phyloP scores from a whole-genome alignment of 2,113 vertebrate genomes.

The Chascanopsetta lugubris region DNA sequence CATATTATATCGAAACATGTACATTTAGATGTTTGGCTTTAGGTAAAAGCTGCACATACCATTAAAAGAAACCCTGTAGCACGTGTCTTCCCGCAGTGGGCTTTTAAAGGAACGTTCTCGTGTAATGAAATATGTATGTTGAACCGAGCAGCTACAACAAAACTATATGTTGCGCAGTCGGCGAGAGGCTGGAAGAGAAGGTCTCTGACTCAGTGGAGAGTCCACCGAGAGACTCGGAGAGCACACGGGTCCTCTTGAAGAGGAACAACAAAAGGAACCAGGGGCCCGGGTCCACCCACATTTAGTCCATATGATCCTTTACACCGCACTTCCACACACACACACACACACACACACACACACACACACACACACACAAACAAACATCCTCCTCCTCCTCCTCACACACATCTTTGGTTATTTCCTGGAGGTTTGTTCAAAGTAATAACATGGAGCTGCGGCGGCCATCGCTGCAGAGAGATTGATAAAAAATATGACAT shows the following conservation, averaged over 20 bases:
- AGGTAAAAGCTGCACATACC: background rate
- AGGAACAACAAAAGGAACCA: conserved; percentile 53
- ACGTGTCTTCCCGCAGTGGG: background rate
- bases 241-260: conserved; percentile 36
- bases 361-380: conserved; percentile 2
- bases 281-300: conserved; percentile 47
- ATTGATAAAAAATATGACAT: conserved; percentile 29
- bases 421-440: conserved; percentile 52
- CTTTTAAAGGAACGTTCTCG: background rate
- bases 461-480: conserved; percentile 27
- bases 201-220: conserved; percentile 17
- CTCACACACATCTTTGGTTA: conserved; percentile 32
- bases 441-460: conserved; percentile 57
- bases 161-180: background rate
- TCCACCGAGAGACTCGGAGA: conserved; percentile 35
- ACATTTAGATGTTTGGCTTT: background rate
- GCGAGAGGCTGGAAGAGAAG: background rate
- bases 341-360: background rate
- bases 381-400: background rate
- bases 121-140: conserved; percentile 1
- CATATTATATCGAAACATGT: background rate
- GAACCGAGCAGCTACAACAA: background rate
- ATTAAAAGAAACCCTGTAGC: background rate
- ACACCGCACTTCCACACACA: background rate
- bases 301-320: conserved; percentile 23